phyloP scores from a whole-genome alignment of 2,888 invertebrate species.

The Monoplex corrugatus region DNA sequence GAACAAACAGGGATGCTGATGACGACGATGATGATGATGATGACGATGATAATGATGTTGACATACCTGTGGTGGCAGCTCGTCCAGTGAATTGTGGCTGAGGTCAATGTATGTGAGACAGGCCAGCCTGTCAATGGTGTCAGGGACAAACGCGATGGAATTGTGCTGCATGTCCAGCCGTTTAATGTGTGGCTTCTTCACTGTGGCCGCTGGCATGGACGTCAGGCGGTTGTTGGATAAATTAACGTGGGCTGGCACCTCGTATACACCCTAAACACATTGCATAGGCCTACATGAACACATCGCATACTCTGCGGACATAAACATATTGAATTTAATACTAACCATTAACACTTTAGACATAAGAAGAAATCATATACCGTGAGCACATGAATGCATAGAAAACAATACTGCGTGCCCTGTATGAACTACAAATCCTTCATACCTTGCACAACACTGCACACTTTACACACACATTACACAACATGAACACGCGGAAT shows the following conservation, averaged over 20 bases:
- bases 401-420: no score
- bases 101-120: slow-evolving; percentile 85
- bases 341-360: no score
- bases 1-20: not conserved
- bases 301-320: not conserved
- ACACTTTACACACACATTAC: not conserved
- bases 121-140: slow-evolving; percentile 74
- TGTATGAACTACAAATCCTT: no score
- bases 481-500: no score
- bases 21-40: no score
- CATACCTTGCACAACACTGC: not conserved
- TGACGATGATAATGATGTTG: no score
- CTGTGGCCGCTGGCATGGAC: slow-evolving; percentile 75
- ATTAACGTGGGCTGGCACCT: slow-evolving; percentile 74
- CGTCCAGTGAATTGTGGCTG: slow-evolving; percentile 85
- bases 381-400: no score
- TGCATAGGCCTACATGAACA: not conserved
- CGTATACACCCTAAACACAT: slow-evolving; percentile 74
- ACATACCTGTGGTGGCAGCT: slow-evolving; percentile 70
- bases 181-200: slow-evolving; percentile 79
- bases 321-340: no score
- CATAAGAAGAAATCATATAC: no score
- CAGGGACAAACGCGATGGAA: slow-evolving; percentile 74
- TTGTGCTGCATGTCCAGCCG: slow-evolving; percentile 77
- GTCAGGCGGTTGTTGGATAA: slow-evolving; percentile 77